Percentiles rank a stretch among this genome's conserved stretches.
Evolutionary conservation across 2,113 vertebrate species (phyloP).

Genomic region (Neomonachus schauinslandi): DNA sequence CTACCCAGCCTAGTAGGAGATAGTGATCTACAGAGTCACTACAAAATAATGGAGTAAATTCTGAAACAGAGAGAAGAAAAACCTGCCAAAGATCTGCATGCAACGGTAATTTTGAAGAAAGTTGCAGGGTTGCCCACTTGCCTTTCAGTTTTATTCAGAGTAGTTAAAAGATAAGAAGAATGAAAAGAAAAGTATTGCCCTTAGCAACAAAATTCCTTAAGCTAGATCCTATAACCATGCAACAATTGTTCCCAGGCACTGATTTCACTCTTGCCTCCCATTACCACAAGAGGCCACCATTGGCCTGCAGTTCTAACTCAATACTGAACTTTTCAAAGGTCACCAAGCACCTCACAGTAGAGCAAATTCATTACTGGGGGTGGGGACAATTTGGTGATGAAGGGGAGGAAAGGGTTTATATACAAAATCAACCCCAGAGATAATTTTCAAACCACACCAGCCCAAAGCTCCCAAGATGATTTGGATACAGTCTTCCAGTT

Average conservation of each 20-base stretch:
- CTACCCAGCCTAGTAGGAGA: neutral
- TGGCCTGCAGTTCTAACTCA: neutral
- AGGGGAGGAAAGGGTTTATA: neutral
- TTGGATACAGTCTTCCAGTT: neutral
- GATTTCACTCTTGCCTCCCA: neutral
- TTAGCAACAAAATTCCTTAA: slow-evolving; percentile 23
- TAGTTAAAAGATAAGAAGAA: neutral
- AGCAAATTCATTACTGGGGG: neutral
- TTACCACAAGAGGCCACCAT: neutral
- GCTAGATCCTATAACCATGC: neutral
- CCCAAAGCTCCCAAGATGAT: neutral
- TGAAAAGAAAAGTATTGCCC: neutral
- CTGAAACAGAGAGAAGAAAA: slow-evolving; percentile 11
- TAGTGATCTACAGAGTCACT: neutral
- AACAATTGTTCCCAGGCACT: neutral
- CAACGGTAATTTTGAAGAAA: neutral
- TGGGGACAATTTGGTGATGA: neutral
- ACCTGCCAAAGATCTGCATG: neutral
- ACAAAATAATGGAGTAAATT: neutral
- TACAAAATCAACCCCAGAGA: slow-evolving; percentile 12
- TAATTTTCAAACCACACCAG: neutral
- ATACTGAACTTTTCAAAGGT: neutral
- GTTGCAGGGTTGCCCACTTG: neutral
- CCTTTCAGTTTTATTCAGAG: neutral
- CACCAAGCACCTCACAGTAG: neutral